Conservation (phyloP, 2,888 invertebrate species). For the Anoplius nigerrimus region DNA sequence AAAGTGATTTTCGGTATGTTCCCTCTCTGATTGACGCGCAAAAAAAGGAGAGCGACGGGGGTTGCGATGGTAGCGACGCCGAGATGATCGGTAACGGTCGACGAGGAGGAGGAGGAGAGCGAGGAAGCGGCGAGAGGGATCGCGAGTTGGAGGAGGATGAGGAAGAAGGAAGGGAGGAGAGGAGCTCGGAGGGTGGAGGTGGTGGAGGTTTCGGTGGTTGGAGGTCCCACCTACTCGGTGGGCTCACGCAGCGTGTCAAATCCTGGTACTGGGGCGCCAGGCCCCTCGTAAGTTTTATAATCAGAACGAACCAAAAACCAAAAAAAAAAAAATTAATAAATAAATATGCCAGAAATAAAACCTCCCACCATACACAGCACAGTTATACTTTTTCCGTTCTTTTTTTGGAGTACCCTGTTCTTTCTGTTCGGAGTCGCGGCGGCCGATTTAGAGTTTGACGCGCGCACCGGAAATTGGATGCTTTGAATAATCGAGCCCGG, state of each 20-base stretch:
- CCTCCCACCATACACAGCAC: constrained; percentile 7
- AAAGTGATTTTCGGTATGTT: constrained; percentile 18
- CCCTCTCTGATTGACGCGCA: constrained; percentile 36
- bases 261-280: constrained; percentile 96
- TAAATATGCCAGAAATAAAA: constrained; percentile 37
- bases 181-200: constrained; percentile 74
- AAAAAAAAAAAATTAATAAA: background rate
- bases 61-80: constrained; percentile 74
- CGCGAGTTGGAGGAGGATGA: constrained; percentile 73
- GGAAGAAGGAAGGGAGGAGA: constrained; percentile 73
- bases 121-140: constrained; percentile 66
- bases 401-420: background rate
- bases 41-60: constrained; percentile 71
- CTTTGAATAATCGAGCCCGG: no score
- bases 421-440: background rate
- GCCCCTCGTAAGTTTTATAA: constrained; percentile 91
- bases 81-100: constrained; percentile 74
- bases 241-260: constrained; percentile 97
- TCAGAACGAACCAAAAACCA: constrained; percentile 19
- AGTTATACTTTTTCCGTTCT: background rate
- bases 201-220: constrained; percentile 84
- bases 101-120: constrained; percentile 58
- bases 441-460: no score
- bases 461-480: no score
- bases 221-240: constrained; percentile 92